A percentile compares a stretch with the other conserved stretches of the same genome.
These are phyloP conservation scores for Myioborus melanocephalus DNA, from an alignment of 2,797 vertebrate species.

Conservation along the genomic window DNA sequence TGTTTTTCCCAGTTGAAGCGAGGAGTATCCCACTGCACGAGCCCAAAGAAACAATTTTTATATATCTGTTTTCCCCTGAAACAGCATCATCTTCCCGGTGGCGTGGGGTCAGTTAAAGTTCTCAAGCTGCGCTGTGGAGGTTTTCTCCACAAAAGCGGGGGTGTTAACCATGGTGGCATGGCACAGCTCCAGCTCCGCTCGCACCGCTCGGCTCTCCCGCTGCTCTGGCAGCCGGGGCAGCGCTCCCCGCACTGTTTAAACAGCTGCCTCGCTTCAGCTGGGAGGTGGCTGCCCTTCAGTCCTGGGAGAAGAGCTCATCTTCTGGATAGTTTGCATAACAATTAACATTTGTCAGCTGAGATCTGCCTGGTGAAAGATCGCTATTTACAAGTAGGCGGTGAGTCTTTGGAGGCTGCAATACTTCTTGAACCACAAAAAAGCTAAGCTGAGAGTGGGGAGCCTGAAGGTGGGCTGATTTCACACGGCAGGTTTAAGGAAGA, in stretches of 20 bases:
- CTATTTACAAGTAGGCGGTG: neutral
- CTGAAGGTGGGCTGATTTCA: slow-evolving; percentile 1
- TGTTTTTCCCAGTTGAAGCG: neutral
- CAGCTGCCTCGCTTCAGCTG: neutral
- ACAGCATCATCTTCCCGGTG: neutral
- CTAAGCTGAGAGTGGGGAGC: neutral
- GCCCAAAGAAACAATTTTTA: neutral
- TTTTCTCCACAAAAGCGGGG: neutral
- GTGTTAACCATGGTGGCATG: slow-evolving; percentile 20
- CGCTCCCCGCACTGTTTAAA: neutral
- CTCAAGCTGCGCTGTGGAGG: neutral
- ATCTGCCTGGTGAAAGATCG: slow-evolving; percentile 18
- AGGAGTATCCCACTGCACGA: neutral
- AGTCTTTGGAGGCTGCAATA: neutral
- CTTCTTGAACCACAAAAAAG: neutral
- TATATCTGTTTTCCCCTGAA: neutral
- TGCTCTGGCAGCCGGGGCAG: neutral
- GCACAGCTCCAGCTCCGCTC: neutral
- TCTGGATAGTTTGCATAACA: slow-evolving; percentile 42
- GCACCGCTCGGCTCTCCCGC: neutral
- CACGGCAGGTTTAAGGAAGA: neutral
- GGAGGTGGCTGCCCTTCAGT: slow-evolving; percentile 12
- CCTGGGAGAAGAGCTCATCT: slow-evolving; percentile 36
- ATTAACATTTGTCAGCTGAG: slow-evolving; percentile 50
- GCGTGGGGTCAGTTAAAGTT: neutral